Percentiles rank a stretch among this genome's conserved stretches.
Evolutionary conservation across 2,113 vertebrate species (phyloP).

Genomic region (Python bivittatus): DNA sequence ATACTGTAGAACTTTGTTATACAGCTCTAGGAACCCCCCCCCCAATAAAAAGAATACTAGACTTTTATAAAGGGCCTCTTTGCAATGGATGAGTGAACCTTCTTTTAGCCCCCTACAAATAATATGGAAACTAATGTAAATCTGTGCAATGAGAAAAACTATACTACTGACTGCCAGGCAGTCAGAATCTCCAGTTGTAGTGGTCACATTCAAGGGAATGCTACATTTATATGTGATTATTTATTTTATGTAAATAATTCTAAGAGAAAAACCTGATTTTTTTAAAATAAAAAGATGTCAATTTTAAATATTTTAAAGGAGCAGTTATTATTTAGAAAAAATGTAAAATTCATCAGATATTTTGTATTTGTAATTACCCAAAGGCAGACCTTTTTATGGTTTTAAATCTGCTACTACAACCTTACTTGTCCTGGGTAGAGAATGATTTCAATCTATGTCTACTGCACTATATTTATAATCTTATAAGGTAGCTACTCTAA

Average conservation of each 20-base stretch:
- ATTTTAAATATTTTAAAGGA: neutral
- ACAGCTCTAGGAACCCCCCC: neutral
- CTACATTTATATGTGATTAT: conserved; percentile 14
- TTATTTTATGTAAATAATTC: neutral
- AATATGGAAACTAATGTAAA: conserved; percentile 47
- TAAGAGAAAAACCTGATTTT: neutral
- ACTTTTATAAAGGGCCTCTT: conserved; percentile 37
- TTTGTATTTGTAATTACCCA: neutral
- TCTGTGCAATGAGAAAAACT: conserved; percentile 26
- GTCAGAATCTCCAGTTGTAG: conserved; percentile 16
- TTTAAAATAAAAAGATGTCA: neutral
- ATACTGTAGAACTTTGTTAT: neutral
- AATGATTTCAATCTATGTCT: neutral
- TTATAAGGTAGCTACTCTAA: neutral
- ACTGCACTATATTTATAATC: neutral
- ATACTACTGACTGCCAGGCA: conserved; percentile 1
- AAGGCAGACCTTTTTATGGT: neutral
- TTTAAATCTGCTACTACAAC: neutral
- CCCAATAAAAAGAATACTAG: neutral
- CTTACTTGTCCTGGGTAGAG: neutral
- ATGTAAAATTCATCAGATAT: neutral
- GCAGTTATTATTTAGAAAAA: neutral
- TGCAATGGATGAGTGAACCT: neutral
- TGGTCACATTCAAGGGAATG: neutral
- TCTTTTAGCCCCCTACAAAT: conserved; percentile 4